Evolutionary conservation across 2,797 vertebrate genomes (phyloP), one percentile per base, ranked within the genome.

Genomic region (Limosa lapponica): DNA sequence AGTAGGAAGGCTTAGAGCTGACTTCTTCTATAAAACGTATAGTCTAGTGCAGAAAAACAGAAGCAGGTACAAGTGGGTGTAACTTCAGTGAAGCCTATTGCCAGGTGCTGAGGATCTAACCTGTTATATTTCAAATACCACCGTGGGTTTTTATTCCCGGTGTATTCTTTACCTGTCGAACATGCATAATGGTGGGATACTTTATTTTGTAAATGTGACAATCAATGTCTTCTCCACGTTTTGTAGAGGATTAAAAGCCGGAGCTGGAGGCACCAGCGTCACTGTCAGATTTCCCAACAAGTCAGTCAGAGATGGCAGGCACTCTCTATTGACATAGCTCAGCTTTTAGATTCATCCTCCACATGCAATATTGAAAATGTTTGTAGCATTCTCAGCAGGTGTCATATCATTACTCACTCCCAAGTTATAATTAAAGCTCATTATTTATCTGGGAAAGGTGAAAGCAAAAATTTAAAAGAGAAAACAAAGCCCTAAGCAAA

Each of bases 151-250:
- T 96, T 83, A 61, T 73, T 96, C 71, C 6, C 11, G 36, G 6
- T 62, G 65, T 80, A 94, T 96, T 95, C 94, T 95, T 93, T 94
- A 82, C 80, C 82, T 96, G 96, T 96, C 94, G 66, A 95, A 80
- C 49, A 66, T 10, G 13, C 39, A 95, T 96, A 96, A 97, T 62
- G 87, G 80, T 61, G 87, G 82, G 80, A 96, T 90, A 96, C 73
- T 91, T 95, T 96, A 93, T 96, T 97, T 96, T 95, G 95, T 83
- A 97, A 97, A 97, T 93, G 90, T 96, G 97, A 91, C 97, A 97
- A 93, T 97, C 97, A 97, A 90, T 73, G 88, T 95, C 91, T 96
- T 91, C 81, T 81, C 91, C 84, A 77, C 7, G 3, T 58, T 93
- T 93, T 94, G 27, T 48, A 87, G 73, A 70, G 39, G 41, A 95